Evolutionary conservation across 2,888 invertebrate species (phyloP).

Genomic region (Tachystola acroxantha): DNA sequence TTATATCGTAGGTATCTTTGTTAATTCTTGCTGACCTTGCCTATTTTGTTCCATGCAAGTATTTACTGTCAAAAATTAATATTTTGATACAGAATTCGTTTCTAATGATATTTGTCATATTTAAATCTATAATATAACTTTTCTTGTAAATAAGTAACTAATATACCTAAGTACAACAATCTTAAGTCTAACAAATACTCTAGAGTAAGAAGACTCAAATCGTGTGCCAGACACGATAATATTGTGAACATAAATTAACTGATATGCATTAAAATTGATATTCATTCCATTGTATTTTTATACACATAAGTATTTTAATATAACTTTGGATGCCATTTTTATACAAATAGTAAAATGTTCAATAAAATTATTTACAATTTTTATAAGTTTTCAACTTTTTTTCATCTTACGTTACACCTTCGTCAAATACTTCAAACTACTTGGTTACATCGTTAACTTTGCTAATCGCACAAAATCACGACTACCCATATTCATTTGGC

Average conservation of each 20-base stretch:
- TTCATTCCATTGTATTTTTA: constrained; percentile 2
- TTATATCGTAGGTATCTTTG: too few species aligned
- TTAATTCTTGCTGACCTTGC: too few species aligned
- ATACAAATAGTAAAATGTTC: neutral
- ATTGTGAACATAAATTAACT: constrained; percentile 15
- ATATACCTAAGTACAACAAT: neutral
- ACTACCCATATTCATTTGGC: too few species aligned
- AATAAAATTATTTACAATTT: neutral
- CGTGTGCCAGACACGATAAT: constrained; percentile 46
- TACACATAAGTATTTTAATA: neutral
- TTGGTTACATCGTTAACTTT: too few species aligned
- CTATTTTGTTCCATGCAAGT: too few species aligned
- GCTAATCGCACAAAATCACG: too few species aligned
- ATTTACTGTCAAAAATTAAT: too few species aligned
- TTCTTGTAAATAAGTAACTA: neutral
- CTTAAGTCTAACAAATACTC: neutral
- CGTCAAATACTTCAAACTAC: too few species aligned
- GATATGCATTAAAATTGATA: constrained; percentile 28
- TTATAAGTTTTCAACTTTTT: neutral
- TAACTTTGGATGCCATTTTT: neutral
- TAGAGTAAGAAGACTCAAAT: constrained; percentile 14
- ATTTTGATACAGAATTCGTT: too few species aligned
- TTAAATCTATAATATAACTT: too few species aligned
- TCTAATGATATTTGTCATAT: too few species aligned
- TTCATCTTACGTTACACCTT: too few species aligned